Conservation (phyloP, 1,140 invertebrate genomes). For the Brachionus sp. region DNA sequence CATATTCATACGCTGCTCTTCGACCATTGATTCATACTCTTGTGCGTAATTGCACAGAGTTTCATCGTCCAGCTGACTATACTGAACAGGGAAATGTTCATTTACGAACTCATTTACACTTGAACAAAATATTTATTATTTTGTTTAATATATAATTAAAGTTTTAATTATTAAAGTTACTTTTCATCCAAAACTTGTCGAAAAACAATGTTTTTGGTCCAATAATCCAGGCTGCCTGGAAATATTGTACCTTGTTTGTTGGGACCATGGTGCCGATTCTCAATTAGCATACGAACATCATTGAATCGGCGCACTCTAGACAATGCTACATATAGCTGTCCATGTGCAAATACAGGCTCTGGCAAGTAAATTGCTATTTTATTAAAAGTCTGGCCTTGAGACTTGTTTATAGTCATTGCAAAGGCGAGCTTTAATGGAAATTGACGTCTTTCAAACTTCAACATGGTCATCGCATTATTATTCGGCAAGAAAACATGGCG, state of each 20-base stretch:
- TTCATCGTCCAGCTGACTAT: background rate
- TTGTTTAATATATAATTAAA: background rate
- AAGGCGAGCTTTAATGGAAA: slow-evolving; percentile 62
- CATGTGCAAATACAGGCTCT: slow-evolving; percentile 50
- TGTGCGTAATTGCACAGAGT: background rate
- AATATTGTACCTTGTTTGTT: background rate
- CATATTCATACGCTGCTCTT: too few species aligned
- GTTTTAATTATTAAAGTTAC: background rate
- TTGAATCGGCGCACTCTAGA: slow-evolving; percentile 46
- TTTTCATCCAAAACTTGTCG: background rate
- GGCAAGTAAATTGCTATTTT: slow-evolving; percentile 49
- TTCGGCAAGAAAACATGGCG: slow-evolving; percentile 46
- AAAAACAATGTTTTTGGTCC: background rate
- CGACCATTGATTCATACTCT: too few species aligned
- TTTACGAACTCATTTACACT: background rate
- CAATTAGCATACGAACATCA: background rate
- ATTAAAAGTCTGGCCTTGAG: slow-evolving; percentile 61
- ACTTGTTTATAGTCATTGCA: slow-evolving; percentile 64
- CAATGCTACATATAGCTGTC: slow-evolving; percentile 52
- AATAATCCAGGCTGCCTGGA: background rate
- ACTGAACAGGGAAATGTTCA: background rate
- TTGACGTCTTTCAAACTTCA: slow-evolving; percentile 61
- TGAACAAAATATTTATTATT: background rate
- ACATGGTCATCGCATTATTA: slow-evolving; percentile 48
- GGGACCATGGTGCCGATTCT: background rate